Percentiles rank a stretch among this genome's conserved stretches.
Evolutionary conservation across 2,797 vertebrate species (phyloP).

Genomic region (Esox lucius): DNA sequence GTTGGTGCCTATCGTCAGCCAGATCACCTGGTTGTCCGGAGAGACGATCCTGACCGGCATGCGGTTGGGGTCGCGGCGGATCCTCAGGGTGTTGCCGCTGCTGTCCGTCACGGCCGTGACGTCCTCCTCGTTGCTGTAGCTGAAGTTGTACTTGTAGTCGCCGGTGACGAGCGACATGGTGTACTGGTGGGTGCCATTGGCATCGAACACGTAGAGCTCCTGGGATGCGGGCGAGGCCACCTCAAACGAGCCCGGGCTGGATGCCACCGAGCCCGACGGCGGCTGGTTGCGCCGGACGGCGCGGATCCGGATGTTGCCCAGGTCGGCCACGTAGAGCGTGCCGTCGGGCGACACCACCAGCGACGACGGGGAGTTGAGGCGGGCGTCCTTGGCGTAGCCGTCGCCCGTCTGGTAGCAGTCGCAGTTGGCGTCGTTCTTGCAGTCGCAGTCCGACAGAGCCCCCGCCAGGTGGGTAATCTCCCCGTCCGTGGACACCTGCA

Average conservation of each 20-base stretch:
- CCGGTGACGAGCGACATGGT: conserved; percentile 93
- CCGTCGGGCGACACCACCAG: conserved; percentile 93
- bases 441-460: conserved; percentile 91
- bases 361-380: conserved; percentile 92
- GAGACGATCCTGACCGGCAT: conserved; percentile 95
- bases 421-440: conserved; percentile 98
- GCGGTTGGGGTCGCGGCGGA: conserved; percentile 92
- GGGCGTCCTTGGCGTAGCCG: conserved; percentile 94
- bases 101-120: conserved; percentile 93
- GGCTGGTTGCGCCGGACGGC: conserved; percentile 90
- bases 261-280: conserved; percentile 27
- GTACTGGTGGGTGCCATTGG: conserved; percentile 95
- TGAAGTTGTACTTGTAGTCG: conserved; percentile 95
- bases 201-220: conserved; percentile 96
- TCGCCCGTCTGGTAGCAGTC: conserved; percentile 96
- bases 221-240: conserved; percentile 93
- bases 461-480: conserved; percentile 95
- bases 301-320: conserved; percentile 95
- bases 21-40: conserved; percentile 96
- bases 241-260: conserved; percentile 84
- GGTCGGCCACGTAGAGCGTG: conserved; percentile 91
- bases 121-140: conserved; percentile 89
- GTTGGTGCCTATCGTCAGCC: conserved; percentile 96
- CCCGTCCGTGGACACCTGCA: conserved; percentile 89
- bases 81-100: conserved; percentile 92